Conservation (phyloP, 2,113 vertebrate species). For the Crocuta crocuta region DNA sequence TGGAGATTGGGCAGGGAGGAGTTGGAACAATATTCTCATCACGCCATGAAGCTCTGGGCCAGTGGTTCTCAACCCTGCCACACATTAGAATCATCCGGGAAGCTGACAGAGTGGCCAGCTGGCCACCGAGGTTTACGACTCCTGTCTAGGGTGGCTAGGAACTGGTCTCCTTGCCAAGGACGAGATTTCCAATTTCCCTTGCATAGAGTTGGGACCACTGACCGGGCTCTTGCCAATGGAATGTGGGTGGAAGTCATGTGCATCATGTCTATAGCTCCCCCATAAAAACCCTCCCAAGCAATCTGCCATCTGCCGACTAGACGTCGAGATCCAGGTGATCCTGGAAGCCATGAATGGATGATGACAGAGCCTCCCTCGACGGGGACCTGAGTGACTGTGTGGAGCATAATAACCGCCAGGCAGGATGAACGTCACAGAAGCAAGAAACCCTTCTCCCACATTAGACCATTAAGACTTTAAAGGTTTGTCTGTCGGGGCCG, state of each 20-base stretch:
- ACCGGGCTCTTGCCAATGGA: neutral
- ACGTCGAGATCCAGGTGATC: neutral
- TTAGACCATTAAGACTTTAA: neutral
- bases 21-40: neutral
- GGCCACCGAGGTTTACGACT: neutral
- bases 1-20: neutral
- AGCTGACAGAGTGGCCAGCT: conserved; percentile 4
- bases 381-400: neutral
- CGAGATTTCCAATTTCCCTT: neutral
- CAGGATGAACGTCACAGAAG: neutral
- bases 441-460: neutral
- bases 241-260: neutral
- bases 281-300: neutral
- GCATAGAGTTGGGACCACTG: neutral
- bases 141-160: neutral
- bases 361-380: neutral
- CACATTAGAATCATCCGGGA: neutral
- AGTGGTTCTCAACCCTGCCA: neutral
- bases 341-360: neutral
- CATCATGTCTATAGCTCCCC: neutral
- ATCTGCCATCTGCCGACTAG: neutral
- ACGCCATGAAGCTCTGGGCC: neutral
- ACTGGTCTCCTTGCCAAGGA: neutral
- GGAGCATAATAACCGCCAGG: neutral
- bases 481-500: neutral